phyloP scores from a whole-genome alignment of 2,113 vertebrate genomes.

The Syrmaticus mikado region DNA sequence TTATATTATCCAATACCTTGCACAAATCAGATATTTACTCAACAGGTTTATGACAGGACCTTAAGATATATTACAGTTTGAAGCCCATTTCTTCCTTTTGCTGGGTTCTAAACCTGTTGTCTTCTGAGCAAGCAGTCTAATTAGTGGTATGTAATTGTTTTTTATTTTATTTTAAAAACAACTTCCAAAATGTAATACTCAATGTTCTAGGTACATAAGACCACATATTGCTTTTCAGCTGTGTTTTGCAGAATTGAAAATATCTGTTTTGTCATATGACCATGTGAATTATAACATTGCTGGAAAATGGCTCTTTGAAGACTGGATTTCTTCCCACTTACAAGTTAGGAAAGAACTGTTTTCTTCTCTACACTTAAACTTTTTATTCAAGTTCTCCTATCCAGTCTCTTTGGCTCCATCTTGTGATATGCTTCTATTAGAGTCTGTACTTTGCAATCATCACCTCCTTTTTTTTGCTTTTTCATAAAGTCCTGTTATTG shows the following conservation, averaged over 20 bases:
- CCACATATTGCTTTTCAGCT: background rate
- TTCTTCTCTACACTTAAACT: background rate
- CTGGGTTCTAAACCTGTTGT: background rate
- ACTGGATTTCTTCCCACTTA: background rate
- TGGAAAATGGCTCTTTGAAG: slow-evolving; percentile 12
- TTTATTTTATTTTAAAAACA: background rate
- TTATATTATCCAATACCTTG: slow-evolving; percentile 19
- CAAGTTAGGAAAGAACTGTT: background rate
- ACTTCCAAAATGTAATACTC: background rate
- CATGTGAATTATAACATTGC: background rate
- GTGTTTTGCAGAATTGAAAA: background rate
- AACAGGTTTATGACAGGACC: background rate
- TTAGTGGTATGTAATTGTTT: background rate
- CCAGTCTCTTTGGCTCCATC: slow-evolving; percentile 74
- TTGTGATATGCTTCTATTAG: slow-evolving; percentile 52
- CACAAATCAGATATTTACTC: background rate
- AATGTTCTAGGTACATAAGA: background rate
- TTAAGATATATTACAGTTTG: background rate
- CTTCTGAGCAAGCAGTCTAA: background rate
- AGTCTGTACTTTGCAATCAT: background rate
- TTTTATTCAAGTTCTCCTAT: background rate
- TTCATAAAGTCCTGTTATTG: background rate
- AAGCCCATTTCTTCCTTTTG: background rate
- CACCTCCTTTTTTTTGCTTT: background rate
- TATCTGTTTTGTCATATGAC: background rate